phyloP scores from a whole-genome alignment of 2,888 invertebrate genomes.

The Eupelmus urozonus region DNA sequence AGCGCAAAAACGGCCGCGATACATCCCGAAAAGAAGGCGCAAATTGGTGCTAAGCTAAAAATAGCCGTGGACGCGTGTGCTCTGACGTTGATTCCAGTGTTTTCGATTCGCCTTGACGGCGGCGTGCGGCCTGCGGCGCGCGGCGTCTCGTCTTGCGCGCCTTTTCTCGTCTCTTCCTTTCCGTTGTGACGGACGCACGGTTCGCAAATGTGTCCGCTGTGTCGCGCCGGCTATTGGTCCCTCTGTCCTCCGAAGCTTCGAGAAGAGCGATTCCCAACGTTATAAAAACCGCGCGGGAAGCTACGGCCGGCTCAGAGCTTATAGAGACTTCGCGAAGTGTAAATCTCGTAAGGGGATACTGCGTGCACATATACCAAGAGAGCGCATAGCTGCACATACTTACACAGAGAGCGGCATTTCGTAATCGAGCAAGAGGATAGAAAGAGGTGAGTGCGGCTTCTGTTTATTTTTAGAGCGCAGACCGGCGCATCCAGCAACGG shows the following conservation, averaged over 20 bases:
- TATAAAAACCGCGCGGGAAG: slow-evolving; percentile 45
- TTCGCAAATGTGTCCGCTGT: background rate
- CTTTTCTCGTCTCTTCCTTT: slow-evolving; percentile 13
- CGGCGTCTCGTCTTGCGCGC: background rate
- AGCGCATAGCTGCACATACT: too few species aligned
- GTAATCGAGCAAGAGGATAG: too few species aligned
- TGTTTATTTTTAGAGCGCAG: too few species aligned
- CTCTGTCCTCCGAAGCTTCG: slow-evolving; percentile 44
- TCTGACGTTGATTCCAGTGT: slow-evolving; percentile 53
- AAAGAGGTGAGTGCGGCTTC: too few species aligned
- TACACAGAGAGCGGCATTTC: too few species aligned
- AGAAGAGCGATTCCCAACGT: slow-evolving; percentile 39
- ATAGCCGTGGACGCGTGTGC: slow-evolving; percentile 23
- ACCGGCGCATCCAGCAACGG: too few species aligned
- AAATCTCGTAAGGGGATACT: too few species aligned
- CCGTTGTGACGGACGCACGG: background rate
- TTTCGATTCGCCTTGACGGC: slow-evolving; percentile 43
- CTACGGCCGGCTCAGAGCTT: slow-evolving; percentile 35
- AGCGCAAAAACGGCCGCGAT: slow-evolving; percentile 21
- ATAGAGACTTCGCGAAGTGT: slow-evolving; percentile 31
- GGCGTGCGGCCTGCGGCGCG: too few species aligned
- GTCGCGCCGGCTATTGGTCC: background rate
- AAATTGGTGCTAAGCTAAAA: slow-evolving; percentile 47
- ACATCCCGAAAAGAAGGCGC: slow-evolving; percentile 27
- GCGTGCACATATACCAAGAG: too few species aligned